Percentiles rank a stretch among this genome's conserved stretches.
Evolutionary conservation across 1,140 invertebrate genomes (phyloP).

Genomic region (Tetragonula clypearis): DNA sequence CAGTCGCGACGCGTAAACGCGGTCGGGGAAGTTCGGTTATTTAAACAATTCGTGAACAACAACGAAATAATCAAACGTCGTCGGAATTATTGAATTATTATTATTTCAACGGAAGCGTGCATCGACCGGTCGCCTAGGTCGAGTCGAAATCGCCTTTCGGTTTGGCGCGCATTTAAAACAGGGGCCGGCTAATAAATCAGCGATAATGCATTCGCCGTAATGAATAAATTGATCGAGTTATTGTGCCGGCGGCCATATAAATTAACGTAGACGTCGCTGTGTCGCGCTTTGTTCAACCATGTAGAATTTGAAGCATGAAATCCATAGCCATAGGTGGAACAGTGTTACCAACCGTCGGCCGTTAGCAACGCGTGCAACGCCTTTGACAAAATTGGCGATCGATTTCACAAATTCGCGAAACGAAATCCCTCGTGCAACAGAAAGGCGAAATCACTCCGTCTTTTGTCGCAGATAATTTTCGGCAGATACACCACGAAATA

Average conservation of each 20-base stretch:
- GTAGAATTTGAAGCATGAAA: slow-evolving; percentile 6
- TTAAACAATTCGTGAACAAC: background rate
- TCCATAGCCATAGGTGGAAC: background rate
- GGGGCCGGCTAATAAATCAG: background rate
- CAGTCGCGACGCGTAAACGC: background rate
- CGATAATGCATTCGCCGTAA: slow-evolving; percentile 17
- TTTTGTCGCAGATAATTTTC: background rate
- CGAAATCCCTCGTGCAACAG: background rate
- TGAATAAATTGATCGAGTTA: slow-evolving; percentile 41
- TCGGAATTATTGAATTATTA: background rate
- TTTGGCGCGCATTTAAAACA: background rate
- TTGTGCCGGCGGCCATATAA: slow-evolving; percentile 17
- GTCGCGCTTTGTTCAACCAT: slow-evolving; percentile 16
- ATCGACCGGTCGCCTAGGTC: background rate
- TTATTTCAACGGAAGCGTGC: background rate
- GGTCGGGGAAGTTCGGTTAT: background rate
- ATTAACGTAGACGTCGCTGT: slow-evolving; percentile 12
- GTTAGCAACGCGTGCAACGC: background rate
- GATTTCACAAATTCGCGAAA: background rate
- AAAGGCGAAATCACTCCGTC: background rate
- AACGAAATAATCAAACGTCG: background rate
- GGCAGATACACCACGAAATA: too few species aligned
- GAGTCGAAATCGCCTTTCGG: background rate
- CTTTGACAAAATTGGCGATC: background rate
- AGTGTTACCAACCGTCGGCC: background rate